Evolutionary conservation across 1,140 invertebrate genomes (phyloP).

Genomic region (Sarcophaga bullata): DNA sequence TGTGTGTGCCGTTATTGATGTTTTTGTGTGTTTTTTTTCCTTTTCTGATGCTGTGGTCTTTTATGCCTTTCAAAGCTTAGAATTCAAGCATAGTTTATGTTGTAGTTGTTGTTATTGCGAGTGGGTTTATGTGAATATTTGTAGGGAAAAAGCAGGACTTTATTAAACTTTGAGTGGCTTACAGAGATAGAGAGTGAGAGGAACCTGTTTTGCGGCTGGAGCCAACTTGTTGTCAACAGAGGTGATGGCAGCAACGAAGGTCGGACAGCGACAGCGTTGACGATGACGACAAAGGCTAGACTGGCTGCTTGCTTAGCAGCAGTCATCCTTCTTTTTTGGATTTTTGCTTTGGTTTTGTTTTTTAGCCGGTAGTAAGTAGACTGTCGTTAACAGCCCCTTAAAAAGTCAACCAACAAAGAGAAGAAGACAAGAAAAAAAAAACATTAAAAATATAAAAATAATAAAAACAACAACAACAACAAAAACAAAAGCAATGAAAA

Average conservation of each 20-base stretch:
- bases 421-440: background rate
- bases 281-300: conserved; percentile 4
- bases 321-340: background rate
- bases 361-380: conserved; percentile 35
- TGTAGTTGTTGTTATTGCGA: background rate
- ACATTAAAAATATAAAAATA: background rate
- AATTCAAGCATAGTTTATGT: background rate
- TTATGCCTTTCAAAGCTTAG: no score
- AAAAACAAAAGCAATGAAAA: no score
- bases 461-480: background rate
- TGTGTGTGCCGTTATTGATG: conserved; percentile 20
- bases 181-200: background rate
- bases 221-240: conserved; percentile 8
- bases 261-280: conserved; percentile 28
- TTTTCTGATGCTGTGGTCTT: background rate
- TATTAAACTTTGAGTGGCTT: no score
- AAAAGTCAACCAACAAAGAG: background rate
- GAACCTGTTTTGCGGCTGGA: conserved; percentile 30
- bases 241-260: background rate
- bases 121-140: background rate
- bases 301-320: background rate
- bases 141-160: background rate
- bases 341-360: no score
- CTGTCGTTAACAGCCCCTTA: conserved; percentile 30
- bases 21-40: background rate